phyloP scores from a whole-genome alignment of 1,140 invertebrate genomes.

The Dendroctonus ponderosae region DNA sequence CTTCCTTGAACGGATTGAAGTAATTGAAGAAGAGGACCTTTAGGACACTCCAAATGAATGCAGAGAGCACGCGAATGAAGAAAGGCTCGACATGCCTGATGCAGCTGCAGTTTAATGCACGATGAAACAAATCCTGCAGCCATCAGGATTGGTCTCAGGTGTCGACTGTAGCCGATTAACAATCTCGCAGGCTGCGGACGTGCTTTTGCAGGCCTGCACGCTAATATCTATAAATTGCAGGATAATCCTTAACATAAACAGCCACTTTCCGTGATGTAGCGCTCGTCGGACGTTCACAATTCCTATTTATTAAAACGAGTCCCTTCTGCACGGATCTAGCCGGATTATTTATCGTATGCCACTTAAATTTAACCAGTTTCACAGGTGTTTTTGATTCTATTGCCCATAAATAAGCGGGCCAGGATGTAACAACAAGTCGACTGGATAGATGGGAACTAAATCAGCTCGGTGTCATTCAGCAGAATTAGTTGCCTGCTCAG shows the following conservation, averaged over 20 bases:
- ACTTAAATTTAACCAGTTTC: slow-evolving; percentile 23
- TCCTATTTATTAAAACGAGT: slow-evolving; percentile 41
- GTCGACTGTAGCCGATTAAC: slow-evolving; percentile 44
- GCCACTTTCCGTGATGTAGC: slow-evolving; percentile 47
- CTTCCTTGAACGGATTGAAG: too few relatives aligned
- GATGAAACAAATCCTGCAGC: too few relatives aligned
- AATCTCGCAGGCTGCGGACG: slow-evolving; percentile 36
- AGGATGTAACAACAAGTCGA: too few relatives aligned
- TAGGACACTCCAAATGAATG: too few relatives aligned
- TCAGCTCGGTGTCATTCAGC: too few relatives aligned
- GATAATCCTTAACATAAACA: slow-evolving; percentile 50
- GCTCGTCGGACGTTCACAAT: slow-evolving; percentile 41
- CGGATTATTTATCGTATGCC: slow-evolving; percentile 19
- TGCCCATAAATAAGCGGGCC: slow-evolving; percentile 7
- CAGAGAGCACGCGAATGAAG: too few relatives aligned
- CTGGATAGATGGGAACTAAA: too few relatives aligned
- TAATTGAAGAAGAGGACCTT: too few relatives aligned
- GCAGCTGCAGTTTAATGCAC: too few relatives aligned
- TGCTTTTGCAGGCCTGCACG: slow-evolving; percentile 31
- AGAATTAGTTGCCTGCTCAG: too few relatives aligned
- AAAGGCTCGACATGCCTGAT: too few relatives aligned
- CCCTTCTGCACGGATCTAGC: slow-evolving; percentile 9
- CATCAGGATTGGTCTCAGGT: too few relatives aligned
- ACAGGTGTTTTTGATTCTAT: slow-evolving; percentile 19
- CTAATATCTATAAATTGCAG: slow-evolving; percentile 50